These are phyloP conservation scores for Spermophilus dauricus DNA, from an alignment of 2,113 vertebrate genomes.

Conservation along the genomic window DNA sequence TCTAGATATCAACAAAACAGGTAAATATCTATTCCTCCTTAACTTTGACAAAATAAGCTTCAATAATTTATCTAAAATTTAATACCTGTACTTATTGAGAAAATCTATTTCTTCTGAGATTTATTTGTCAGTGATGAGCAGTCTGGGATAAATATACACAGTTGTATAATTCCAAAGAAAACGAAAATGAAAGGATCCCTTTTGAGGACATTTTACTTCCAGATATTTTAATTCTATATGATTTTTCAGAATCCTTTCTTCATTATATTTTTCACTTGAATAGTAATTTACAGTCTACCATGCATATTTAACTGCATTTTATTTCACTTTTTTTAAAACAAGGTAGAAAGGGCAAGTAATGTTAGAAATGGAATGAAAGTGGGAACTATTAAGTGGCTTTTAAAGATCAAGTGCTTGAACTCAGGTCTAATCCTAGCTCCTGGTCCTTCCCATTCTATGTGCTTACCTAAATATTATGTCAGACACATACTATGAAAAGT, in stretches of 20 bases:
- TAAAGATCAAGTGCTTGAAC: background rate
- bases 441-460: background rate
- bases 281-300: background rate
- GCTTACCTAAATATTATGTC: background rate
- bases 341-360: background rate
- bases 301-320: background rate
- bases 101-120: constrained; percentile 56
- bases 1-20: constrained; percentile 50
- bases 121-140: background rate
- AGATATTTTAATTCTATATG: background rate
- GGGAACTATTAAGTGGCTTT: background rate
- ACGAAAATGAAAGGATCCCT: background rate
- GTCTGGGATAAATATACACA: background rate
- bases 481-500: background rate
- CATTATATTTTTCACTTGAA: constrained; percentile 1
- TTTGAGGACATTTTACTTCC: background rate
- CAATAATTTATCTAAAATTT: constrained; percentile 46
- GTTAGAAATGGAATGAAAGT: background rate
- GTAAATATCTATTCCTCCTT: background rate
- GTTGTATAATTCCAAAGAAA: background rate
- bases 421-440: background rate
- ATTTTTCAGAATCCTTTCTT: constrained; percentile 39
- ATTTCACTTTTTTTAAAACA: background rate
- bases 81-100: background rate
- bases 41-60: constrained; percentile 31